These are phyloP conservation scores for Pegea sp. DNA, from an alignment of 23 tunicate genomes.

Conservation along the genomic window DNA sequence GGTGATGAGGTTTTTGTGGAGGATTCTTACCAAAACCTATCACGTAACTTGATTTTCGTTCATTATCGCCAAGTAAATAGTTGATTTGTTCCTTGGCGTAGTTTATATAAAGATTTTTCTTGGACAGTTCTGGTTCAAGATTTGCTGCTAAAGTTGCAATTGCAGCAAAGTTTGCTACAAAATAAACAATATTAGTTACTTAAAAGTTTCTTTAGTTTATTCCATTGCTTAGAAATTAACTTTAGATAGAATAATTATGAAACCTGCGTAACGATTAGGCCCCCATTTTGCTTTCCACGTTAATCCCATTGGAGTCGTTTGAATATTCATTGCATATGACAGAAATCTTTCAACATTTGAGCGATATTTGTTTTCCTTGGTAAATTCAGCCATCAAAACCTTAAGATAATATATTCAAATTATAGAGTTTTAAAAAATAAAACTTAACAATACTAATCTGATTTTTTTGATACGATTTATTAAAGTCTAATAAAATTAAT, in stretches of 20 bases:
- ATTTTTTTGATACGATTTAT: neutral
- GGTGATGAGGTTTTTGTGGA: constrained; percentile 78
- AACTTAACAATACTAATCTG: no score
- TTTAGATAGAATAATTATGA: neutral
- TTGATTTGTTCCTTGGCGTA: constrained; percentile 54
- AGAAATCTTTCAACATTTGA: constrained; percentile 5
- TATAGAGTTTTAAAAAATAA: no score
- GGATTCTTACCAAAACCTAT: constrained; percentile 34
- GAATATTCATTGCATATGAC: neutral
- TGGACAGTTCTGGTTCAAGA: constrained; percentile 6
- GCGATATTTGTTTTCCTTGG: constrained; percentile 9
- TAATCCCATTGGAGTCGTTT: constrained; percentile 47
- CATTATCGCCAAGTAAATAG: constrained; percentile 57
- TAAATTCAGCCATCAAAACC: constrained; percentile 51
- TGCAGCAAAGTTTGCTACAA: constrained; percentile 68
- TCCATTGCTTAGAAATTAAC: neutral
- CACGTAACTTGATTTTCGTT: constrained; percentile 23
- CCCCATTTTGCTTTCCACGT: constrained; percentile 66
- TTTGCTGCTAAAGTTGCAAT: constrained; percentile 44
- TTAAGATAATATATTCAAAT: no score
- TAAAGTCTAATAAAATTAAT: neutral
- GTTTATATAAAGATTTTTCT: constrained; percentile 5
- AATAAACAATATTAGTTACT: constrained; percentile 4
- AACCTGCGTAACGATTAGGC: constrained; percentile 85
- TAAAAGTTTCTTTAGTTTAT: neutral